A percentile compares a stretch with the other conserved stretches of the same genome.
phyloP scores from a whole-genome alignment of 92 coral and sea anemone species.

The Pocillopora meandrina region DNA sequence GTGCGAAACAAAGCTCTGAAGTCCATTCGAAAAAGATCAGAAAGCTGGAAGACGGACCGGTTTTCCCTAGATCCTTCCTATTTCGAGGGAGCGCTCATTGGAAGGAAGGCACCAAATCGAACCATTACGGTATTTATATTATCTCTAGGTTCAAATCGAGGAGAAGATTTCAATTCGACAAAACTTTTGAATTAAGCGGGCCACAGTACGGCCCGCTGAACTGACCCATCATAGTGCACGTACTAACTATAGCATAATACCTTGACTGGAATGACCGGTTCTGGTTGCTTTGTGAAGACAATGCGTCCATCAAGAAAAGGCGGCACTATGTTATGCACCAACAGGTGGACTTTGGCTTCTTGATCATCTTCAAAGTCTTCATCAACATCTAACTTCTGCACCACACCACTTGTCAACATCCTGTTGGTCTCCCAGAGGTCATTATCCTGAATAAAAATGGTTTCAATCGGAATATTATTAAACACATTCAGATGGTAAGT shows the following conservation, averaged over 20 bases:
- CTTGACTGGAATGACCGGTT: slow-evolving; percentile 97
- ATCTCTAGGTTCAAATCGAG: too few relatives aligned
- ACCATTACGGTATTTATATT: too few relatives aligned
- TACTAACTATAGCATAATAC: slow-evolving; percentile 26
- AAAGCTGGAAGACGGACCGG: too few relatives aligned
- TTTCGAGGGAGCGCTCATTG: too few relatives aligned
- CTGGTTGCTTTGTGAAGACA: slow-evolving; percentile 99
- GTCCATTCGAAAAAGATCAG: too few relatives aligned
- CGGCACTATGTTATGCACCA: slow-evolving; percentile 96
- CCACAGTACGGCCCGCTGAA: neutral
- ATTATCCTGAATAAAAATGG: slow-evolving; percentile 70
- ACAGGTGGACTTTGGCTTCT: slow-evolving; percentile 88
- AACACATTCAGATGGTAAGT: too few relatives aligned
- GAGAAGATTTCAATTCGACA: too few relatives aligned
- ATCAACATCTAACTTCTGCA: slow-evolving; percentile 95
- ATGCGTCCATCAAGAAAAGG: slow-evolving; percentile 99
- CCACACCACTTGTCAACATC: slow-evolving; percentile 99
- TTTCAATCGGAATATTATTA: neutral
- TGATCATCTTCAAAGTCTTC: slow-evolving; percentile 99
- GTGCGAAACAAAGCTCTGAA: too few relatives aligned
- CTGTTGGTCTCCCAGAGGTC: slow-evolving; percentile 99
- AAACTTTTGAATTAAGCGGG: too few relatives aligned
- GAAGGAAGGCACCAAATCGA: too few relatives aligned
- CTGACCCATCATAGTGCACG: too few relatives aligned
- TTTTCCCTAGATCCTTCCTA: too few relatives aligned